These are phyloP conservation scores for Puntigrus tetrazona DNA, from an alignment of 2,113 vertebrate species.

Conservation along the genomic window DNA sequence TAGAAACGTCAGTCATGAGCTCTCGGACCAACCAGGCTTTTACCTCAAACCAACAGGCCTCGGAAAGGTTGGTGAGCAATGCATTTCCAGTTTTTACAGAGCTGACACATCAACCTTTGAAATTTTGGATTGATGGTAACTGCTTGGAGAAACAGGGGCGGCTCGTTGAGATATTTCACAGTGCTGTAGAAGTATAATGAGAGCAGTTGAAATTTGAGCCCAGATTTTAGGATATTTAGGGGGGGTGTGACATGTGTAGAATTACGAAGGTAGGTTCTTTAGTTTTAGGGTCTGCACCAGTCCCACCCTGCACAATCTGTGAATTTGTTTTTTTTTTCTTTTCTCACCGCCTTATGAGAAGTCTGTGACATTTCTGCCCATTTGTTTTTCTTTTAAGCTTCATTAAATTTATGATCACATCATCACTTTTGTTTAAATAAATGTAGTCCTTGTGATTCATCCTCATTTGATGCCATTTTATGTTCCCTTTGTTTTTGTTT, in stretches of 20 bases:
- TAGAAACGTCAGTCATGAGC: constrained; percentile 73
- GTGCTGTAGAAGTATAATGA: background rate
- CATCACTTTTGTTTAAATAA: constrained; percentile 69
- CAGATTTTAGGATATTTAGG: background rate
- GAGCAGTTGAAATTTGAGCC: no score
- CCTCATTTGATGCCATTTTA: constrained; percentile 82
- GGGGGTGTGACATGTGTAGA: background rate
- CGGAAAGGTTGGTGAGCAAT: constrained; percentile 84
- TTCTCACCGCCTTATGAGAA: constrained; percentile 75
- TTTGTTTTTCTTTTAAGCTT: constrained; percentile 59
- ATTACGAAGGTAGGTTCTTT: constrained; percentile 86
- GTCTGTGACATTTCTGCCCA: constrained; percentile 66
- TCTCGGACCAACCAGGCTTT: constrained; percentile 81
- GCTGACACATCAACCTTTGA: constrained; percentile 81
- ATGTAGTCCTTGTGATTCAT: constrained; percentile 67
- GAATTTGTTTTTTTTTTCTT: constrained; percentile 70
- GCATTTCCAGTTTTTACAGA: constrained; percentile 70
- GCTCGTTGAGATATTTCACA: constrained; percentile 4
- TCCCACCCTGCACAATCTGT: constrained; percentile 77
- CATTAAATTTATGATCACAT: constrained; percentile 65
- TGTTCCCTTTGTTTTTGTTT: constrained; percentile 75
- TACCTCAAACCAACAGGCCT: constrained; percentile 86
- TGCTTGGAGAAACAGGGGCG: constrained; percentile 71
- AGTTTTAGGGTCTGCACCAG: constrained; percentile 75
- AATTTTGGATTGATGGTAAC: constrained; percentile 85